Evolutionary conservation across 2,113 vertebrate species (phyloP), one percentile per base, ranked within the genome.

Genomic region (Callaeas wilsoni): DNA sequence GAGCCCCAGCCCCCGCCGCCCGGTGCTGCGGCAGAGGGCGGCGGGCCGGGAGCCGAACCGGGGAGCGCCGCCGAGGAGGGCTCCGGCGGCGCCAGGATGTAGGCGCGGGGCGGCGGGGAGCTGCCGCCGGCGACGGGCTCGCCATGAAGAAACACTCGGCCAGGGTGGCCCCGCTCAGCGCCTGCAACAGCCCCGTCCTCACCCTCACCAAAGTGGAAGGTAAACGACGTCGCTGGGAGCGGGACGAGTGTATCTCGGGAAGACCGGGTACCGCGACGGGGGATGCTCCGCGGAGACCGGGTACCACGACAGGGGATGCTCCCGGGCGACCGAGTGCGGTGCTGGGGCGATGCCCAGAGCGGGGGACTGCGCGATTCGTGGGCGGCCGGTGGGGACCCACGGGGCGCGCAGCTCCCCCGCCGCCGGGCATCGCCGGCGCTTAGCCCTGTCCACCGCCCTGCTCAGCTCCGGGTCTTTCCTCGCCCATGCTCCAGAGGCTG

Each of bases 121-220:
- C 93, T 93, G 93, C 93, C 93, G 93, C 90, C 95, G 98, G 84
- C 73, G 98, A 98, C 98, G 97, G 98, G 98, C 97, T 97, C 97
- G 98, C 64, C 98, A 99, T 99, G 99, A 99, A 99, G 99, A 99
- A 99, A 94, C 99, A 99, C 94, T 99, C 99, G 86, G 99, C 99
- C 92, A 97, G 99, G 98, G 99, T 99, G 70, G 99, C 99, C 97
- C 99, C 99, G 86, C 98, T 99, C 97, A 99, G 99, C 97, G 99
- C 99, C 88, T 99, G 99, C 98, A 99, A 99, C 98, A 99, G 99
- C 85, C 99, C 99, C 90, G 99, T 99, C 89, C 98, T 99, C 97
- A 99, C 99, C 96, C 98, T 99, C 97, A 99, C 99, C 98, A 99
- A 99, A 98, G 99, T 99, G 98, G 98, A 99, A 99, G 99, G 99